Conservation (phyloP, 1,140 invertebrate genomes). For the Nephila pilipes region DNA sequence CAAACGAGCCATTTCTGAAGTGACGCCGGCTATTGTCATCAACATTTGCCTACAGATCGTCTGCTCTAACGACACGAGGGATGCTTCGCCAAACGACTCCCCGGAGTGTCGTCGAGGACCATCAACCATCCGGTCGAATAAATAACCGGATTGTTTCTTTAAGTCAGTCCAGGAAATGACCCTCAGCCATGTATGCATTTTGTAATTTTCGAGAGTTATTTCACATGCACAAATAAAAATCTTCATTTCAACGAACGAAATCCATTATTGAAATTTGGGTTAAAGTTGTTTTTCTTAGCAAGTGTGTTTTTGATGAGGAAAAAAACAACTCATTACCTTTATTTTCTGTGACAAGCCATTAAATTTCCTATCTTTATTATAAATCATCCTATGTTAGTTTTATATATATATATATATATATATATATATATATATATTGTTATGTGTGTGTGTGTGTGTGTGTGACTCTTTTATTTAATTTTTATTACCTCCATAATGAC, state of each 20-base stretch:
- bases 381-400: no score
- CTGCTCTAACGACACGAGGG: background rate
- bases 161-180: background rate
- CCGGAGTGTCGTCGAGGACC: background rate
- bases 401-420: no score
- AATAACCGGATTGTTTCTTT: conserved; percentile 7
- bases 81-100: background rate
- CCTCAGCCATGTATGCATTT: background rate
- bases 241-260: background rate
- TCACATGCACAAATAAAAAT: background rate
- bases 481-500: no score
- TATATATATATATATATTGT: no score
- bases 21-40: background rate
- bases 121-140: background rate
- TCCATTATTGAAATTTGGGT: background rate
- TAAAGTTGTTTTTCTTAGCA: background rate
- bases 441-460: no score
- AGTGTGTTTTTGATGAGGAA: no score
- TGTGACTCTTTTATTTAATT: no score
- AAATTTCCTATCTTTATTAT: no score
- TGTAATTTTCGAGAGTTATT: background rate
- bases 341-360: no score
- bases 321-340: no score
- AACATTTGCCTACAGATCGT: background rate
- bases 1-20: background rate